Evolutionary conservation across 2,888 invertebrate species (phyloP).

Genomic region (Poecilus cupreus): DNA sequence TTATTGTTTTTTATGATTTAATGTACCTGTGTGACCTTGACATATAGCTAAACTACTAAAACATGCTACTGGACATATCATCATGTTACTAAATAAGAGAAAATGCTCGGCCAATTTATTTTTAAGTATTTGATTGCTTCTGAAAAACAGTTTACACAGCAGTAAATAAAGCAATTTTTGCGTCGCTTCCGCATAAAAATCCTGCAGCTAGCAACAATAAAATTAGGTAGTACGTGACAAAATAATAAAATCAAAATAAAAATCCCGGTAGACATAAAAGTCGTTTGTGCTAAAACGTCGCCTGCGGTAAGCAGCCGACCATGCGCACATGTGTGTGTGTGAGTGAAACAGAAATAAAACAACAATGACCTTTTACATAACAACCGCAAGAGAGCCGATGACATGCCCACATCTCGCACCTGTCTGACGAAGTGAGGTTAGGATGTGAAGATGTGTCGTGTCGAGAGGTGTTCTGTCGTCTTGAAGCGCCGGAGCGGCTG

Average conservation of each 20-base stretch:
- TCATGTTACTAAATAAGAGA: too few species aligned
- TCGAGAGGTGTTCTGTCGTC: neutral
- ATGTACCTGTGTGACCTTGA: too few species aligned
- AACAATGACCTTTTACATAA: constrained; percentile 59
- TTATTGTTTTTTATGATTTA: too few species aligned
- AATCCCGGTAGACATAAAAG: constrained; percentile 29
- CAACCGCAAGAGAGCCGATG: constrained; percentile 55
- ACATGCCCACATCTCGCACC: constrained; percentile 55
- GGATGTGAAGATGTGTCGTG: neutral
- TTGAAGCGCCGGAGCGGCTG: neutral
- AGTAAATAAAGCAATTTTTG: constrained; percentile 26
- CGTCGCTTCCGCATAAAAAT: constrained; percentile 29
- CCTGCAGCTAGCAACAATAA: constrained; percentile 33
- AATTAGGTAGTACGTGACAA: constrained; percentile 57
- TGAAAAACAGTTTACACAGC: neutral
- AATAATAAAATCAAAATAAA: constrained; percentile 49
- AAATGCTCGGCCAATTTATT: too few species aligned
- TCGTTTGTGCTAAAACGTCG: constrained; percentile 50
- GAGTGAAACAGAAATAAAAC: constrained; percentile 46
- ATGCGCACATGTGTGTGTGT: constrained; percentile 5
- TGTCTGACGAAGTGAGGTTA: constrained; percentile 18
- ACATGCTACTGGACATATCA: too few species aligned
- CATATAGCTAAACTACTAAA: too few species aligned
- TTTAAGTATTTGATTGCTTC: neutral
- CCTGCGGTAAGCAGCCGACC: constrained; percentile 21